Conservation (phyloP, 2,113 vertebrate genomes). For the Lanius ludovicianus region DNA sequence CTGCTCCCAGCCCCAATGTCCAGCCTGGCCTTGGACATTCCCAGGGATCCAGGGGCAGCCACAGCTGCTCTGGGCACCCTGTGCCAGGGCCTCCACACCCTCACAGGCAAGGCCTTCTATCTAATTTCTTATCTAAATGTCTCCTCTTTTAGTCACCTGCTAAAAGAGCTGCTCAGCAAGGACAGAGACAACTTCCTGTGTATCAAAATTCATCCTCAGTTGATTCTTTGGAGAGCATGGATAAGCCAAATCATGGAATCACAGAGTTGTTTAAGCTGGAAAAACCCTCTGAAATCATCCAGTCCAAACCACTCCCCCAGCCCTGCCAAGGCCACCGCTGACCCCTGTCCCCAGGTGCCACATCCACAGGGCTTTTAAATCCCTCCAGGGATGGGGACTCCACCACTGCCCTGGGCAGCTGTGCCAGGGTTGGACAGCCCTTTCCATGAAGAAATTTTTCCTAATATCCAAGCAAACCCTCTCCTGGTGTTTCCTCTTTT, state of each 20-base stretch:
- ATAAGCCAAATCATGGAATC: neutral
- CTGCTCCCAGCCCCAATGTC: fast-evolving
- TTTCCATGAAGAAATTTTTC: neutral
- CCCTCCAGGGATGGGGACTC: neutral
- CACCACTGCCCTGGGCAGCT: neutral
- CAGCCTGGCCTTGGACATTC: neutral
- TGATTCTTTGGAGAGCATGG: neutral
- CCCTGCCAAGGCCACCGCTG: neutral
- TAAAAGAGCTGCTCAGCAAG: neutral
- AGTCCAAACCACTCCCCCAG: neutral
- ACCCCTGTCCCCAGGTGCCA: neutral
- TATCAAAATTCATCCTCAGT: neutral
- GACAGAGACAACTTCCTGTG: fast-evolving
- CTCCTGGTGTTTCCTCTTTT: neutral
- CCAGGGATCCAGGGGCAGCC: neutral
- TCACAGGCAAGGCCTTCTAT: neutral
- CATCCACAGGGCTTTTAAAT: fast-evolving
- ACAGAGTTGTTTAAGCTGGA: neutral
- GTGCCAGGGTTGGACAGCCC: neutral
- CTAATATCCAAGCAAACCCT: neutral
- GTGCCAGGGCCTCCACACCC: fast-evolving
- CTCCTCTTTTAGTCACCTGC: neutral
- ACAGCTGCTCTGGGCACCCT: neutral
- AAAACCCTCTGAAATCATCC: fast-evolving
- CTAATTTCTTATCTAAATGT: neutral